These are phyloP conservation scores for Eucera pruinosa DNA, from an alignment of 2,888 invertebrate species.

Conservation along the genomic window DNA sequence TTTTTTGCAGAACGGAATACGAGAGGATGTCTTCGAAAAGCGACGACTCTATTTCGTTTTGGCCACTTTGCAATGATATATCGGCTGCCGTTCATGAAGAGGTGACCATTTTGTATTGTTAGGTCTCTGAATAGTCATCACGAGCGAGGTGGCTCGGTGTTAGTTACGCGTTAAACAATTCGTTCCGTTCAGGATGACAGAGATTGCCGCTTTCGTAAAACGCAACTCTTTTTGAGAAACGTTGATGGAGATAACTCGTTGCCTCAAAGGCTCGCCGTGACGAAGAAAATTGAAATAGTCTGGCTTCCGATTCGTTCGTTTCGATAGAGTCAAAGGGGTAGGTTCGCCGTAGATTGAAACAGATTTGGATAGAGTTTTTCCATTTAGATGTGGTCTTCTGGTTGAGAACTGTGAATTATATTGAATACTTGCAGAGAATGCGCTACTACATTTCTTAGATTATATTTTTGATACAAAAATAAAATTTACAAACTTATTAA, in stretches of 20 bases:
- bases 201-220: slow-evolving; percentile 42
- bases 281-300: slow-evolving; percentile 27
- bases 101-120: slow-evolving; percentile 53
- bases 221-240: slow-evolving; percentile 68
- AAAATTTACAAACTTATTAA: no score
- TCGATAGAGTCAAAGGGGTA: no score
- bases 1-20: slow-evolving; percentile 16
- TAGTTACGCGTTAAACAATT: slow-evolving; percentile 80
- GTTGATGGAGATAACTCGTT: slow-evolving; percentile 23
- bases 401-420: no score
- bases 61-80: slow-evolving; percentile 69
- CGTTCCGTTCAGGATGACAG: slow-evolving; percentile 73
- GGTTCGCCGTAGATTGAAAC: no score
- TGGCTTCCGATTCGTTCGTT: background rate
- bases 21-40: slow-evolving; percentile 12
- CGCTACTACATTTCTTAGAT: no score
- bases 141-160: slow-evolving; percentile 55
- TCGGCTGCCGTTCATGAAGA: slow-evolving; percentile 57
- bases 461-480: no score
- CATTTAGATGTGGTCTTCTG: no score
- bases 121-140: slow-evolving; percentile 54
- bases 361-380: no score
- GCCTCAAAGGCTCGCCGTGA: background rate
- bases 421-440: no score
- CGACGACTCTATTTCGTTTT: slow-evolving; percentile 62